Conservation (phyloP, 2,888 invertebrate genomes). For the Drosophila merina region DNA sequence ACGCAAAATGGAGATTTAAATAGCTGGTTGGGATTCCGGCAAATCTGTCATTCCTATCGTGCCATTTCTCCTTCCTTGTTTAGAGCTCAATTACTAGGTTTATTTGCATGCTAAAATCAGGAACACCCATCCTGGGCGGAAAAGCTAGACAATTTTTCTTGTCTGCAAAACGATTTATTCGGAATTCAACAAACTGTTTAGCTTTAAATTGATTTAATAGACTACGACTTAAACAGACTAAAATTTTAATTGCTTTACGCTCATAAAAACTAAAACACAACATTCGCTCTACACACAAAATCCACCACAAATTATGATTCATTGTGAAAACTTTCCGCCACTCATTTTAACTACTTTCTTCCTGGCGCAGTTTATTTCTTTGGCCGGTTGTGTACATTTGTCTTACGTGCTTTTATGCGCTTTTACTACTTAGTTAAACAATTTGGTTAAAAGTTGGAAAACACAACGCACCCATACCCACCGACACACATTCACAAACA, state of each 20-base stretch:
- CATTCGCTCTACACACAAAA: neutral
- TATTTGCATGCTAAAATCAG: slow-evolving; percentile 50
- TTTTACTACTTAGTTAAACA: slow-evolving; percentile 74
- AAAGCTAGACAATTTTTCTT: neutral
- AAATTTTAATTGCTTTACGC: neutral
- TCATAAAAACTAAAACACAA: neutral
- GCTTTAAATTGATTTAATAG: neutral
- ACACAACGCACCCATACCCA: slow-evolving; percentile 19
- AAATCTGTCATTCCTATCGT: slow-evolving; percentile 20
- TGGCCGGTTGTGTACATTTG: slow-evolving; percentile 34
- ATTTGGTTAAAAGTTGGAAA: slow-evolving; percentile 70
- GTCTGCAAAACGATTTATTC: neutral
- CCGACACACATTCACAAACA: slow-evolving; percentile 6
- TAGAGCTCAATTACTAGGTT: slow-evolving; percentile 23
- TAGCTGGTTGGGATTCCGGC: slow-evolving; percentile 30
- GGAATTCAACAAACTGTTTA: neutral
- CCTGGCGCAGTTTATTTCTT: slow-evolving; percentile 21
- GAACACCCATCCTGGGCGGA: too few relatives aligned
- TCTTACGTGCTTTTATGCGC: slow-evolving; percentile 57
- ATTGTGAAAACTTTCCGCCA: slow-evolving; percentile 14
- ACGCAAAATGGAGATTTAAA: slow-evolving; percentile 39
- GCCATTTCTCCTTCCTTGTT: slow-evolving; percentile 5
- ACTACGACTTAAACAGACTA: too few relatives aligned
- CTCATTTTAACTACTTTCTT: slow-evolving; percentile 35
- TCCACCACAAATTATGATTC: slow-evolving; percentile 23